phyloP scores from a whole-genome alignment of 2,888 invertebrate genomes.

The Meliscaeva auricollis region DNA sequence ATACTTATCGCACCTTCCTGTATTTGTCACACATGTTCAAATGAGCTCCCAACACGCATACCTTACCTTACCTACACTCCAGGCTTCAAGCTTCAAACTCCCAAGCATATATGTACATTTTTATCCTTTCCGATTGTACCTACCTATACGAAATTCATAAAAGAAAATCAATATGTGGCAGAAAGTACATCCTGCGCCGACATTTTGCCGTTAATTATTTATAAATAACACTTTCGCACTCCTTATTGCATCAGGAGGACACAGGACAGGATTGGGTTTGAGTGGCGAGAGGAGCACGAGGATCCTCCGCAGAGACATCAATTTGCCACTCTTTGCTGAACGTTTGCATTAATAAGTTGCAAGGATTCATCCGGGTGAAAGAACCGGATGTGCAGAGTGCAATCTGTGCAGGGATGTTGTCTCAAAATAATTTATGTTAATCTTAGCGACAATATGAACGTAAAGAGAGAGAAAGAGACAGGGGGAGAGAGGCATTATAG shows the following conservation, averaged over 20 bases:
- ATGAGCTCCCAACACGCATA: slow-evolving; percentile 35
- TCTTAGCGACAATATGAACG: slow-evolving; percentile 72
- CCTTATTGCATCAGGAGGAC: background rate
- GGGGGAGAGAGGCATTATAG: too few species aligned
- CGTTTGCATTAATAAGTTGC: slow-evolving; percentile 68
- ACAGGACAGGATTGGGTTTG: too few species aligned
- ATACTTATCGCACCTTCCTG: slow-evolving; percentile 66
- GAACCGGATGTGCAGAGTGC: slow-evolving; percentile 67
- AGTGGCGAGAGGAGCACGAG: background rate
- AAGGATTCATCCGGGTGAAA: slow-evolving; percentile 60
- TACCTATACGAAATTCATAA: slow-evolving; percentile 47
- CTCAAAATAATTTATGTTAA: slow-evolving; percentile 74
- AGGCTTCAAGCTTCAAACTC: background rate
- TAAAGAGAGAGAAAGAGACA: background rate
- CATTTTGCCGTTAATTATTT: slow-evolving; percentile 69
- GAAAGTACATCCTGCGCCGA: slow-evolving; percentile 53
- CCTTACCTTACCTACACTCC: too few species aligned
- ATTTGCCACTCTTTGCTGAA: slow-evolving; percentile 21
- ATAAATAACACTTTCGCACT: slow-evolving; percentile 71
- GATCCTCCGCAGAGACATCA: slow-evolving; percentile 32
- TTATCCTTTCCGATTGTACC: slow-evolving; percentile 43
- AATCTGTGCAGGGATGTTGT: slow-evolving; percentile 62
- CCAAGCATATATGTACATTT: background rate
- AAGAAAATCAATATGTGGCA: slow-evolving; percentile 62
- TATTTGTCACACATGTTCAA: slow-evolving; percentile 28